These are phyloP conservation scores for Meiosimyza platycephala DNA, from an alignment of 2,888 invertebrate genomes.

Conservation along the genomic window DNA sequence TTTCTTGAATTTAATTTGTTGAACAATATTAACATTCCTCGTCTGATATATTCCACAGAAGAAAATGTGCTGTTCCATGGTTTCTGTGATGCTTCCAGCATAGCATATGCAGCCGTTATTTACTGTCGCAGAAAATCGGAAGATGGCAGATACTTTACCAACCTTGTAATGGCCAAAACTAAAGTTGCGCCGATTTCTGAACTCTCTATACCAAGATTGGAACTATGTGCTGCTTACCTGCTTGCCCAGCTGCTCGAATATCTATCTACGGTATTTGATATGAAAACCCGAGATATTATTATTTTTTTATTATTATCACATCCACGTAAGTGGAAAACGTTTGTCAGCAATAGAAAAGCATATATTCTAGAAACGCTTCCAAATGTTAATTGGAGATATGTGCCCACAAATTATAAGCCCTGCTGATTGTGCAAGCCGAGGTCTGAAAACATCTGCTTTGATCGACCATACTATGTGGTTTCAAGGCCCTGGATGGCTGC, in stretches of 20 bases:
- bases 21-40: constrained; percentile 30
- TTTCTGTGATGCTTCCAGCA: constrained; percentile 26
- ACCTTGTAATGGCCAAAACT: constrained; percentile 20
- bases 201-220: constrained; percentile 20
- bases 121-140: constrained; percentile 25
- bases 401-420: constrained; percentile 26
- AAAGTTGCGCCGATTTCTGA: constrained; percentile 26
- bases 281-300: background rate
- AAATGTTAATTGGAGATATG: constrained; percentile 18
- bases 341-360: constrained; percentile 17
- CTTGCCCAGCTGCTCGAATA: constrained; percentile 19
- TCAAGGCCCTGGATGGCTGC: constrained; percentile 9
- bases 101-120: constrained; percentile 28
- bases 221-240: constrained; percentile 27
- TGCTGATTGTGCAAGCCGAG: constrained; percentile 21
- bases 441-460: background rate
- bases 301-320: too few species aligned
- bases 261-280: constrained; percentile 2
- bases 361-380: constrained; percentile 17
- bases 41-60: constrained; percentile 27
- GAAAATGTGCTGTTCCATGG: constrained; percentile 15
- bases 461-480: constrained; percentile 17
- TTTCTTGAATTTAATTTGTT: constrained; percentile 34
- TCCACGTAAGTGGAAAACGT: constrained; percentile 32
- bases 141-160: constrained; percentile 19